Evolutionary conservation across 2,113 vertebrate genomes (phyloP).

Genomic region (Clarias macrocephalus): DNA sequence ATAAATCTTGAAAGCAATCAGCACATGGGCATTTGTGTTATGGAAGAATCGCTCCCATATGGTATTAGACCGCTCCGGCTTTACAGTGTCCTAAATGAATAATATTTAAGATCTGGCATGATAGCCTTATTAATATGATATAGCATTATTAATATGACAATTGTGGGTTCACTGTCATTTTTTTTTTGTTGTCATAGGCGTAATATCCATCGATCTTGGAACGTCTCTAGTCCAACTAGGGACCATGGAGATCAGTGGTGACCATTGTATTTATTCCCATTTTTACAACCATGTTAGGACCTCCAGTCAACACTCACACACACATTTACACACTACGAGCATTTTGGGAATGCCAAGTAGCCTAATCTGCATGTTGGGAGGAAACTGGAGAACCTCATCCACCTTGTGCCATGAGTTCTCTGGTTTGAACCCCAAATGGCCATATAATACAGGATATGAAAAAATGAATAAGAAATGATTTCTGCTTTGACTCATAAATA

Average conservation of each 20-base stretch:
- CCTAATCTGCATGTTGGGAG: not conserved
- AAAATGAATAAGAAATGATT: not conserved
- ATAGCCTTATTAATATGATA: constrained; percentile 23
- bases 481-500: not conserved
- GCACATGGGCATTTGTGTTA: constrained; percentile 37
- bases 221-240: no score
- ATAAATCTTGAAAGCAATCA: constrained; percentile 44
- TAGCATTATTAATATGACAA: constrained; percentile 9
- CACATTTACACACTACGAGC: not conserved
- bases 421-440: no score
- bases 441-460: no score
- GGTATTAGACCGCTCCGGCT: not conserved
- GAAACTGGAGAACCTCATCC: not conserved
- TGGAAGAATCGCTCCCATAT: constrained; percentile 43
- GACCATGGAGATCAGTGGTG: no score
- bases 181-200: no score
- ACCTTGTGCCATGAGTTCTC: no score
- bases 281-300: no score
- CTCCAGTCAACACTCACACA: not conserved
- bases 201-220: no score
- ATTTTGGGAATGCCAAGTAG: not conserved
- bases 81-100: constrained; percentile 17
- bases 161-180: not conserved
- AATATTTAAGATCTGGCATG: constrained; percentile 22
- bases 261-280: no score